Evolutionary conservation across 2,113 vertebrate genomes (phyloP).

Genomic region (Anguilla rostrata): DNA sequence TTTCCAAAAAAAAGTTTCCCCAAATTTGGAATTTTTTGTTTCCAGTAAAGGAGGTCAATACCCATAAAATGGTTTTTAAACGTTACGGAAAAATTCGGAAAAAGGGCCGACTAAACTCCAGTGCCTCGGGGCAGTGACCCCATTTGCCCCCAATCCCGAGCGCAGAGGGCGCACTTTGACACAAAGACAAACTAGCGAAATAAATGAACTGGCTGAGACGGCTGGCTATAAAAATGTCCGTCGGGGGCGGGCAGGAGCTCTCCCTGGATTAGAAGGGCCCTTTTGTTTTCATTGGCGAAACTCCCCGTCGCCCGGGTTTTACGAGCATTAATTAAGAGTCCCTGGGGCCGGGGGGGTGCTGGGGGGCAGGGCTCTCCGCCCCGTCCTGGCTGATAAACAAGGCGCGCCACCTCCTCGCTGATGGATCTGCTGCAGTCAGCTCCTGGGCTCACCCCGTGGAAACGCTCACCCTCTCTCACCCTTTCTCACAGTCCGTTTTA

Average conservation of each 20-base stretch:
- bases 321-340: slow-evolving; percentile 2
- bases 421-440: neutral
- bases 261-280: neutral
- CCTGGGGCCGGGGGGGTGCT: neutral
- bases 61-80: neutral
- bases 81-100: neutral
- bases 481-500: neutral
- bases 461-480: neutral
- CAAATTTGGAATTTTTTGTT: neutral
- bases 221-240: neutral
- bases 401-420: neutral
- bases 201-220: neutral
- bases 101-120: too few species aligned
- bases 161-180: neutral
- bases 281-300: neutral
- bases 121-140: too few species aligned
- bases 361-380: too few species aligned
- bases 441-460: neutral
- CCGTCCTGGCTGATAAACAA: slow-evolving; percentile 3
- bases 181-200: neutral
- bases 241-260: neutral
- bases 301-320: slow-evolving; percentile 28
- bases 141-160: too few species aligned
- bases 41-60: neutral
- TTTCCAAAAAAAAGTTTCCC: neutral